Conservation (phyloP, 1,140 invertebrate species). For the Acromyrmex heyeri region DNA sequence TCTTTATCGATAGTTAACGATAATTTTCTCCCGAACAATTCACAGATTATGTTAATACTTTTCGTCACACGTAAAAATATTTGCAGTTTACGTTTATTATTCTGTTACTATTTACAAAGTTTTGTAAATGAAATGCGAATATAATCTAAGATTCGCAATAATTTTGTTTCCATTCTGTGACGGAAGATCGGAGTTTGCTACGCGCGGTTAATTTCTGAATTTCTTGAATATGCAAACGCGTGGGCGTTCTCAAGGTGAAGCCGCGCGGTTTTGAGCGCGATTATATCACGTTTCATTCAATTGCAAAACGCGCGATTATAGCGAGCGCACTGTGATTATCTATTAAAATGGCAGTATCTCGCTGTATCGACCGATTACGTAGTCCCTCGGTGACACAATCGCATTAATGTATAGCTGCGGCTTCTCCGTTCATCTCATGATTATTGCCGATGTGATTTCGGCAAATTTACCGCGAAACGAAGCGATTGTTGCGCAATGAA, state of each 20-base stretch:
- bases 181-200: conserved; percentile 22
- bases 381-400: conserved; percentile 46
- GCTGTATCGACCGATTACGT: conserved; percentile 49
- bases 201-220: conserved; percentile 48
- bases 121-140: not conserved
- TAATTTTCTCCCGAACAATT: not conserved
- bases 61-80: not conserved
- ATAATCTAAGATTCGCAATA: not conserved
- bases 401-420: conserved; percentile 42
- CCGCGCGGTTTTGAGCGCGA: conserved; percentile 39
- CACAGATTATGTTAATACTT: not conserved
- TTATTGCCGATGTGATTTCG: conserved; percentile 6
- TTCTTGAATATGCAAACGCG: conserved; percentile 67
- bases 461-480: conserved; percentile 14
- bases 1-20: not conserved
- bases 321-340: conserved; percentile 56
- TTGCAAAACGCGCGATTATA: conserved; percentile 57
- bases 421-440: conserved; percentile 9
- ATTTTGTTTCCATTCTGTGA: conserved; percentile 19
- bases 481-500: not conserved
- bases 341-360: conserved; percentile 60
- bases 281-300: conserved; percentile 58
- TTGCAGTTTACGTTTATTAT: not conserved
- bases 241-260: conserved; percentile 69
- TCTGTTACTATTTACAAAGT: not conserved